Base-by-base conservation (phyloP, 2,888 invertebrate genomes). In the Ormyrus nitidulus region DNA sequence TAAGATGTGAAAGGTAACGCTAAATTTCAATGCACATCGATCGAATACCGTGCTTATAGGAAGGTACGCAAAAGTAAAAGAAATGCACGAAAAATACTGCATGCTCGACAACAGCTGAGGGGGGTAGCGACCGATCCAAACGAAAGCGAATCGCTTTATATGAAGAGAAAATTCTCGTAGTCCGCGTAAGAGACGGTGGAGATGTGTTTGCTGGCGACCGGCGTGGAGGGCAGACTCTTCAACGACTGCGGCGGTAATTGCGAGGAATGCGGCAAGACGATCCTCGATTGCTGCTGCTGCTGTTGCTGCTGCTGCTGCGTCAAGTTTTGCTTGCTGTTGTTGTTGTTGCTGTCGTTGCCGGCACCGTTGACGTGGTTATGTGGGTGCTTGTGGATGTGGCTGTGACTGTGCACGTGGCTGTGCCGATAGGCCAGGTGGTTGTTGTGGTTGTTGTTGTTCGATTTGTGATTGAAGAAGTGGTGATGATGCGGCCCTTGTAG, bases 141-240 rank as follows among this genome's bases (percentile, higher is more conserved):
- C 13, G n/a, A 9, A 8, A 68, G 9, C 51, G 19, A 1, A 6
- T 34, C 13, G 34, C 34, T 3, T 92, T 89, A 94, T 86, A 94
- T 94, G 87, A 94, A 94, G 86, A 94, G 93, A 88, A 93, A 94
- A 89, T 94, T 94, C 86, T 94, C 94, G 86, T 94, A 94, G 84
- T 94, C 93, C 62, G 93, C 92, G 84, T 93, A 94, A 75, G 92
- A 91, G 8, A 85, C 82, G 6, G 88, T 83, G 6, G 89, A 86
- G 51, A 90, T 84, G 78, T 90, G 90, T 81, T 90, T 90, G 44
- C 88, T 84, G n/a, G 90, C 85, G 51, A 89, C 81, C 10, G 90
- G 90, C 48, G 90, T 90, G 13, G 90, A 86, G 0, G 90, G 90
- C n/a, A 90, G 86, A 79, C 90, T 90, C 80, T 90, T 89, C 19